These are phyloP conservation scores for Sandelia bainsii DNA, from an alignment of 2,797 vertebrate species.

Conservation along the genomic window DNA sequence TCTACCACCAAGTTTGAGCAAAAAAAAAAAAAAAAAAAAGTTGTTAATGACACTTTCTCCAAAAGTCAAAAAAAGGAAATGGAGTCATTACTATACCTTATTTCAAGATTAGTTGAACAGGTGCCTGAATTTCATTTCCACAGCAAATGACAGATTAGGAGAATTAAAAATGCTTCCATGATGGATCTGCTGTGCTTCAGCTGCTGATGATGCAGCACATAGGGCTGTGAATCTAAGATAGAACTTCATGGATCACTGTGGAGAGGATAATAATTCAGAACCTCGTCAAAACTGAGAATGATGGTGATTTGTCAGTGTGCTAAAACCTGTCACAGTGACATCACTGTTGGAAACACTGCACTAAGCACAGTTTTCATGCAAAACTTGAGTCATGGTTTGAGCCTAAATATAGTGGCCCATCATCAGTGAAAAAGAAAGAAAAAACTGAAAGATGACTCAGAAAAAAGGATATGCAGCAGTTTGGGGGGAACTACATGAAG, in stretches of 20 bases:
- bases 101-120: slow-evolving; percentile 50
- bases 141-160: slow-evolving; percentile 59
- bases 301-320: slow-evolving; percentile 46
- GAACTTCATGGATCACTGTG: slow-evolving; percentile 55
- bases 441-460: no score
- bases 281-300: slow-evolving; percentile 49
- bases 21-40: not conserved
- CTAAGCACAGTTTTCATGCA: not conserved
- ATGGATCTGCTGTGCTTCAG: slow-evolving; percentile 51
- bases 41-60: slow-evolving; percentile 4
- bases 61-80: slow-evolving; percentile 21
- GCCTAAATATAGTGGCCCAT: no score
- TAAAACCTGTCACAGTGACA: slow-evolving; percentile 3
- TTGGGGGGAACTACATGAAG: no score
- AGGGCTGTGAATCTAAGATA: slow-evolving; percentile 52
- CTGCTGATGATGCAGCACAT: slow-evolving; percentile 53
- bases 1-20: not conserved
- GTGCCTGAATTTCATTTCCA: slow-evolving; percentile 53
- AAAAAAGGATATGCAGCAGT: no score
- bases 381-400: no score
- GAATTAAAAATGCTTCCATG: slow-evolving; percentile 52
- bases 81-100: slow-evolving; percentile 27
- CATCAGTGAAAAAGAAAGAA: no score
- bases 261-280: slow-evolving; percentile 56
- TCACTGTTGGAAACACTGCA: not conserved